Base-by-base conservation (phyloP, 2,888 invertebrate genomes). In the Sthenelais limicola region DNA sequence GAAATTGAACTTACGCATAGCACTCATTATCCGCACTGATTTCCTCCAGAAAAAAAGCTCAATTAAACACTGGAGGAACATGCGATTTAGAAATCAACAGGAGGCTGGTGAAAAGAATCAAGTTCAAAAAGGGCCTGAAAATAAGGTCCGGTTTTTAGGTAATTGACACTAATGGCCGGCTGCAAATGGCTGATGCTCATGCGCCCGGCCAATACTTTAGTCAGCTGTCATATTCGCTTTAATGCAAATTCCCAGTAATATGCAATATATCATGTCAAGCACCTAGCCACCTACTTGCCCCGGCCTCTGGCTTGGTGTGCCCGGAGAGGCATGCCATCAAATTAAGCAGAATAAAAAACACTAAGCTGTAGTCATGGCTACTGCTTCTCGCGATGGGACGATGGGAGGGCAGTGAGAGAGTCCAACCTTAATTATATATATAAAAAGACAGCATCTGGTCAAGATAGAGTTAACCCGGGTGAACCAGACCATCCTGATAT, bases 331-430 rank as follows among this genome's bases (percentile, higher is more conserved):
- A 51, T 9, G 21, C 15, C 51, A 51, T 12, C 51, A 51, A 51
- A 51, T 51, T 51, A 51, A 21, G 43, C 12, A 21, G 51, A 51
- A 51, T 51, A 51, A 51, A 51, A 51, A 51, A 9, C 18, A 21
- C 24, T 12, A 12, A 12, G 43, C 43, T 18, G n/a, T n/a, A n/a
- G n/a, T n/a, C n/a, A n/a, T n/a, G n/a, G n/a, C n/a, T n/a, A n/a
- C n/a, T n/a, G n/a, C n/a, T n/a, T n/a, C n/a, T n/a, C n/a, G n/a
- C n/a, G n/a, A n/a, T n/a, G n/a, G n/a, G n/a, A n/a, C n/a, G n/a
- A n/a, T n/a, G n/a, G n/a, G n/a, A n/a, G n/a, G n/a, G n/a, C n/a
- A n/a, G n/a, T n/a, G n/a, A n/a, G n/a, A n/a, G n/a, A n/a, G n/a
- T n/a, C n/a, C n/a, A n/a, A n/a, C n/a, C n/a, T n/a, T n/a, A n/a